These are phyloP conservation scores for Dipodomys merriami DNA, from an alignment of 2,113 vertebrate genomes.

Conservation along the genomic window DNA sequence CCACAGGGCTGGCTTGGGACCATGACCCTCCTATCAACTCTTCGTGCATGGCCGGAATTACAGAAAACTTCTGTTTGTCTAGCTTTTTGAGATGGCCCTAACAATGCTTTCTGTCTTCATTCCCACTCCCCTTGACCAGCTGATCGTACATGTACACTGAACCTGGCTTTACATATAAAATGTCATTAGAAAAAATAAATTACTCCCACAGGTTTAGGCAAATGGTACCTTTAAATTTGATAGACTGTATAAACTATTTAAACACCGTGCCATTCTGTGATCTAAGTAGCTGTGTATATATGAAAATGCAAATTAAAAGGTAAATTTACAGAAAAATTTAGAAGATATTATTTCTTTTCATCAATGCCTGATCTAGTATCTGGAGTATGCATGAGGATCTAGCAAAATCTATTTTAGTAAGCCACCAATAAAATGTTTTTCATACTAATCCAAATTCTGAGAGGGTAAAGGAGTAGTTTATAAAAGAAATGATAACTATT, in stretches of 20 bases:
- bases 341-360: not conserved
- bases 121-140: too few relatives aligned
- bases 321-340: not conserved
- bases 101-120: too few relatives aligned
- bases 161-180: too few relatives aligned
- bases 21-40: too few relatives aligned
- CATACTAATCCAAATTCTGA: not conserved
- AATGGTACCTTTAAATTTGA: constrained; percentile 21
- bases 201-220: not conserved
- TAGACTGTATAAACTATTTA: not conserved
- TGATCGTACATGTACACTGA: too few relatives aligned
- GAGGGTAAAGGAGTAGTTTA: not conserved
- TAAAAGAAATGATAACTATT: not conserved
- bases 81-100: too few relatives aligned
- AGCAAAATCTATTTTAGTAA: not conserved
- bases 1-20: too few relatives aligned
- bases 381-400: too few relatives aligned
- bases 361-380: not conserved
- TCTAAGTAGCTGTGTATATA: not conserved
- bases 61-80: too few relatives aligned
- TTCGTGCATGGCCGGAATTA: too few relatives aligned
- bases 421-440: not conserved
- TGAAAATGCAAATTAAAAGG: constrained; percentile 33
- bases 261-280: not conserved
- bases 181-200: constrained; percentile 4